These are phyloP conservation scores for Oligia fasciuncula DNA, from an alignment of 2,888 invertebrate genomes.

Conservation along the genomic window DNA sequence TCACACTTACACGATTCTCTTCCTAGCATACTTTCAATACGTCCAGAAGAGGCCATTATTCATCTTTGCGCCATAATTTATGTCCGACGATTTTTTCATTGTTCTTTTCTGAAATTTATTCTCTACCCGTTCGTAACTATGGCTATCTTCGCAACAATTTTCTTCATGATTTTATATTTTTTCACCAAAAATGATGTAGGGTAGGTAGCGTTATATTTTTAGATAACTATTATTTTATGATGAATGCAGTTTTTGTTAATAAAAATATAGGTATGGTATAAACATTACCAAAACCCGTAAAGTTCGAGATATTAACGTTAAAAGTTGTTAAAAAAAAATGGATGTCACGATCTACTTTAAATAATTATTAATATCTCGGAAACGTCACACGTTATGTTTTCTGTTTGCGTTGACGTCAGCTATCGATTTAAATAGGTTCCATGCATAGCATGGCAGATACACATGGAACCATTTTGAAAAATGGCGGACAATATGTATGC, in stretches of 20 bases:
- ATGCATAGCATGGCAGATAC: too few relatives aligned
- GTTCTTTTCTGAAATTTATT: constrained; percentile 53
- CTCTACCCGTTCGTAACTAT: constrained; percentile 22
- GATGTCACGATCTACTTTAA: background rate
- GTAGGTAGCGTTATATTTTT: background rate
- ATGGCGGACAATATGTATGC: too few relatives aligned
- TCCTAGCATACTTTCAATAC: constrained; percentile 44
- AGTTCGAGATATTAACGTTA: too few relatives aligned
- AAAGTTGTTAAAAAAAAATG: background rate
- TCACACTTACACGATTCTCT: constrained; percentile 41
- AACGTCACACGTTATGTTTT: too few relatives aligned
- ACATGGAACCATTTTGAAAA: too few relatives aligned
- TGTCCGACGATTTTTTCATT: constrained; percentile 46
- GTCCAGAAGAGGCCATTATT: constrained; percentile 46
- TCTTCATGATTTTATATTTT: constrained; percentile 30
- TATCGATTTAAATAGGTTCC: too few relatives aligned
- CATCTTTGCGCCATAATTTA: constrained; percentile 58
- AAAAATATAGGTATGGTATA: background rate
- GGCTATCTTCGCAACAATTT: constrained; percentile 22
- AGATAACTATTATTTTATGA: background rate
- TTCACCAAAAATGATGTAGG: constrained; percentile 15
- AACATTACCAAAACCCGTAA: too few relatives aligned
- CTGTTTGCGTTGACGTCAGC: too few relatives aligned
- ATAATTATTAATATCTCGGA: too few relatives aligned
- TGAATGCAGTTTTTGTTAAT: background rate